Base-by-base conservation (phyloP, 1,140 invertebrate species). In the Magallana angulata region DNA sequence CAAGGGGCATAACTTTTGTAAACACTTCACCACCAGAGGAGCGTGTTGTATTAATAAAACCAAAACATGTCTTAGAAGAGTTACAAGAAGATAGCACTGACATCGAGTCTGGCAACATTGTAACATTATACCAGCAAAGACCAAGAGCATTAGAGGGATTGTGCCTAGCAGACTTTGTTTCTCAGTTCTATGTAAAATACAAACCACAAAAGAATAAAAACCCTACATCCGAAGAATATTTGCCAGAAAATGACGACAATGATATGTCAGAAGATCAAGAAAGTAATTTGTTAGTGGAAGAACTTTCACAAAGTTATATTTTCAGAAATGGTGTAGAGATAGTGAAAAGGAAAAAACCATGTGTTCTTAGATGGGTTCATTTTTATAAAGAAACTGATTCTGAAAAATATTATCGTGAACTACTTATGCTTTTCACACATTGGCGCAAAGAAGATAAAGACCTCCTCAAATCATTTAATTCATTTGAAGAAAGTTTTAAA, bases 391-490 rank as follows among this genome's bases (percentile, higher is more conserved):
- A 76, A 57, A 87, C 80, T 56, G 64, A 87, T 80, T 48, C 83
- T 81, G 88, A 91, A 89, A 88, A 91, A n/a, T 82, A 84, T 83
- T 90, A 87, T 85, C 83, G 88, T 80, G 88, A 89, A 80, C 57
- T 36, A 48, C 71, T 81, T 24, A 80, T 90, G 68, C 84, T 90
- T 16, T 91, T 85, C 58, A 59, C 58, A 18, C 85, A 76, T 90
- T 84, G 87, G n/a, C 56, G 91, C 83, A 82, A 87, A 82, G 88
- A 90, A 59, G 58, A 86, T 14, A 80, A 3, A 59, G 90, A 89
- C 56, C 30, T 89, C 8, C n/a, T 87, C 16, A 64, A 58, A 58
- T 24, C 14, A 3, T 68, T 64, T 87, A 76, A 83, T 68, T 76
- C 76, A 16, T 87, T 83, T 81, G 48, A 68, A 60, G 68, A 56